Evolutionary conservation across 1,140 invertebrate species (phyloP).

Genomic region (Drosophila leontia): DNA sequence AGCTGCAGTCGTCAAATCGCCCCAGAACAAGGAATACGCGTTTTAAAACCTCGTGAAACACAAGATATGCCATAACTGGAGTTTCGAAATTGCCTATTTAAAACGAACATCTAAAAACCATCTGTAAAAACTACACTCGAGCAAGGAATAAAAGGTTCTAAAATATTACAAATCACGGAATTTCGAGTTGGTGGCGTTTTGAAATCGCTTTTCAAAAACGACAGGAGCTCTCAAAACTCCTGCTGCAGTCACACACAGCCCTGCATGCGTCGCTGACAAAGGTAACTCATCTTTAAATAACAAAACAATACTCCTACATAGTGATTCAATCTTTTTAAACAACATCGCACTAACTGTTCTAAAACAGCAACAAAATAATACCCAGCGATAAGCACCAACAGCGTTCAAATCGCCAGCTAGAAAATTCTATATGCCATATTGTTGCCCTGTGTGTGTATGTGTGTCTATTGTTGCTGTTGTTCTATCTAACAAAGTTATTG

Average conservation of each 20-base stretch:
- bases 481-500: constrained; percentile 81
- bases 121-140: neutral
- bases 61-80: neutral
- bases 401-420: constrained; percentile 39
- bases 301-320: neutral
- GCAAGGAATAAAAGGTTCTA: neutral
- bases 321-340: constrained; percentile 20
- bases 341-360: constrained; percentile 24
- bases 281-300: constrained; percentile 6
- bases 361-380: constrained; percentile 41
- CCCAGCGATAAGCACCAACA: constrained; percentile 62
- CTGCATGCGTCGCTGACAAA: neutral
- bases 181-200: neutral
- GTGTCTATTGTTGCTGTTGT: constrained; percentile 64
- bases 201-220: neutral
- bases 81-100: neutral
- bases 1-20: neutral
- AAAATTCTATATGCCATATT: constrained; percentile 77
- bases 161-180: neutral
- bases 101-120: neutral
- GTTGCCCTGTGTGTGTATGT: constrained; percentile 40
- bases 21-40: neutral
- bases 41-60: neutral
- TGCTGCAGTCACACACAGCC: neutral
- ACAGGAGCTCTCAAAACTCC: neutral